These are phyloP conservation scores for Neomonachus schauinslandi DNA, from an alignment of 2,113 vertebrate species.

Conservation along the genomic window DNA sequence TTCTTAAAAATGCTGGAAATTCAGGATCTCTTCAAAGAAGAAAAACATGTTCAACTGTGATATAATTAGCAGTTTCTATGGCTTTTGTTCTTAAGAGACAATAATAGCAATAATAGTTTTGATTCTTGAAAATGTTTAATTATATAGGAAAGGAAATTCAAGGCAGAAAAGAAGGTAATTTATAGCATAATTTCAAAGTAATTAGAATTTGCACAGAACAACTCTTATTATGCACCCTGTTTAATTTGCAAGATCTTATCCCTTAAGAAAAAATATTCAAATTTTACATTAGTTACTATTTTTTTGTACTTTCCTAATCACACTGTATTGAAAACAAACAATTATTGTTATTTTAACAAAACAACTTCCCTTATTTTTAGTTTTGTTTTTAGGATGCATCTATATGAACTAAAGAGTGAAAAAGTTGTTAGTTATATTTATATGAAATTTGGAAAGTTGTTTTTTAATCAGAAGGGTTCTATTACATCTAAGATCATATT, in stretches of 20 bases:
- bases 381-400: not conserved
- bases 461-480: not conserved
- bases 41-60: constrained; percentile 70
- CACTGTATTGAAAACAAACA: constrained; percentile 64
- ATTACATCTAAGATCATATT: not conserved
- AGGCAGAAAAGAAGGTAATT: constrained; percentile 81
- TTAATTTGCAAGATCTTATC: constrained; percentile 80
- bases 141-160: constrained; percentile 82
- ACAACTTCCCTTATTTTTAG: not conserved
- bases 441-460: not conserved
- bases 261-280: constrained; percentile 72
- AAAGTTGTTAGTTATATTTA: not conserved
- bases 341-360: not conserved
- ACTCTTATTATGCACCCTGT: constrained; percentile 60
- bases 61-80: constrained; percentile 82
- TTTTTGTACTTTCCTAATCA: constrained; percentile 62
- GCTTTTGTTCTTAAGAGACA: constrained; percentile 81
- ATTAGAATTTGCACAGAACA: constrained; percentile 82
- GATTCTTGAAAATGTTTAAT: constrained; percentile 82
- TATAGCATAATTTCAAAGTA: constrained; percentile 81
- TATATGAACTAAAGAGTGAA: not conserved
- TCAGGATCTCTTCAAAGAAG: constrained; percentile 46
- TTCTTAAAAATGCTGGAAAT: constrained; percentile 55
- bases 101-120: constrained; percentile 82
- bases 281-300: constrained; percentile 63